Conservation (phyloP, 1,140 invertebrate species). For the Diabrotica undecimpunctata region DNA sequence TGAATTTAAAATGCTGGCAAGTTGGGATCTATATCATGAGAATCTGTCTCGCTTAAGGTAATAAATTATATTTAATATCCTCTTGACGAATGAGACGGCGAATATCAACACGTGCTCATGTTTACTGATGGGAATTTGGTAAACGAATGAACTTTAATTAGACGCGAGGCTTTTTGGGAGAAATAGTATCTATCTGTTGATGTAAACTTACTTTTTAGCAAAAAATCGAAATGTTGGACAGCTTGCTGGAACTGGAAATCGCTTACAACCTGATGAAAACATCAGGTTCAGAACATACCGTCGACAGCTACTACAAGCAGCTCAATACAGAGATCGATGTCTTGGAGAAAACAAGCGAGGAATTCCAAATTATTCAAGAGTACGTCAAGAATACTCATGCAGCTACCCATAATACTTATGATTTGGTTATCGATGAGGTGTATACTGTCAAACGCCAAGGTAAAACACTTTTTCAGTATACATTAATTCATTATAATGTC, state of each 20-base stretch:
- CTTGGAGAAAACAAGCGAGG: constrained; percentile 66
- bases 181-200: no score
- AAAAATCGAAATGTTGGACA: constrained; percentile 92
- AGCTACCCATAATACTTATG: constrained; percentile 73
- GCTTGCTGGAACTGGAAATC: constrained; percentile 89
- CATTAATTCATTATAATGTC: no score
- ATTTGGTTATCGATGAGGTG: constrained; percentile 70
- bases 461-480: not conserved
- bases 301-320: constrained; percentile 88
- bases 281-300: constrained; percentile 57
- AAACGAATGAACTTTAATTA: no score
- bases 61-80: no score
- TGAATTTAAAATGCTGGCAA: no score
- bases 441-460: constrained; percentile 70
- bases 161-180: no score
- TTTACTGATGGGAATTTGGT: no score
- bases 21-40: no score
- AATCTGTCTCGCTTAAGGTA: no score
- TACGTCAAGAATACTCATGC: constrained; percentile 89
- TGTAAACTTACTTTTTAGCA: constrained; percentile 42
- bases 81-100: no score
- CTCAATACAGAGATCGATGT: constrained; percentile 79
- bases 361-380: constrained; percentile 71
- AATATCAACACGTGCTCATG: no score
- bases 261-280: constrained; percentile 83